Conservation (phyloP, 1,140 invertebrate species). For the Drosophila kohkoa region DNA sequence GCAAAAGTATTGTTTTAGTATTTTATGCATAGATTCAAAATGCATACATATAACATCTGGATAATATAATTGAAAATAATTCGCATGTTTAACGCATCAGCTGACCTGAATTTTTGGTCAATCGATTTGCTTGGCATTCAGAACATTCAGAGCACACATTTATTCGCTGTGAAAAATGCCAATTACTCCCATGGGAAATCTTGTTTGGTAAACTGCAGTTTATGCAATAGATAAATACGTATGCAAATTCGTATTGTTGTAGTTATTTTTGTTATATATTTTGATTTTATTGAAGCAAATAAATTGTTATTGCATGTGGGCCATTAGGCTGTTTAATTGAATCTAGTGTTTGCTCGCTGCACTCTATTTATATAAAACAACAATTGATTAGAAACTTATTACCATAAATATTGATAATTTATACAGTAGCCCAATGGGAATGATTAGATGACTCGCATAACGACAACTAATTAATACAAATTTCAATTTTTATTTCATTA, state of each 20-base stretch:
- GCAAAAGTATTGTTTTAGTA: background rate
- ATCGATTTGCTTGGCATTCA: conserved; percentile 14
- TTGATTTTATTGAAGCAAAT: conserved; percentile 48
- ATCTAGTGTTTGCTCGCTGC: conserved; percentile 65
- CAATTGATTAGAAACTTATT: conserved; percentile 69
- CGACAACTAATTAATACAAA: conserved; percentile 12
- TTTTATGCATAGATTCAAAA: background rate
- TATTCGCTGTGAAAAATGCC: conserved; percentile 52
- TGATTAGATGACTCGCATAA: background rate
- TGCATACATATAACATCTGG: background rate
- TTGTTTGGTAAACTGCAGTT: conserved; percentile 15
- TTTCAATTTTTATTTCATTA: conserved; percentile 16
- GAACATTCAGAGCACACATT: conserved; percentile 41
- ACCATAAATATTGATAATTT: conserved; percentile 58
- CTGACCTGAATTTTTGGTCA: conserved; percentile 11
- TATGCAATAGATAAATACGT: conserved; percentile 23
- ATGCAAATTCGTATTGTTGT: background rate
- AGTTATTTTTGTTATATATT: conserved; percentile 37
- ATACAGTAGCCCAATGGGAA: conserved; percentile 17
- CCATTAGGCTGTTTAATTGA: conserved; percentile 72
- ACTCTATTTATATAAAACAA: conserved; percentile 53
- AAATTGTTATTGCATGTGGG: conserved; percentile 62
- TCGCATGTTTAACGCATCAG: conserved; percentile 25
- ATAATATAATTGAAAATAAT: conserved; percentile 25
- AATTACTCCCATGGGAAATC: conserved; percentile 34